Conservation (phyloP, 1,140 invertebrate species). For the Antheraea mylitta region DNA sequence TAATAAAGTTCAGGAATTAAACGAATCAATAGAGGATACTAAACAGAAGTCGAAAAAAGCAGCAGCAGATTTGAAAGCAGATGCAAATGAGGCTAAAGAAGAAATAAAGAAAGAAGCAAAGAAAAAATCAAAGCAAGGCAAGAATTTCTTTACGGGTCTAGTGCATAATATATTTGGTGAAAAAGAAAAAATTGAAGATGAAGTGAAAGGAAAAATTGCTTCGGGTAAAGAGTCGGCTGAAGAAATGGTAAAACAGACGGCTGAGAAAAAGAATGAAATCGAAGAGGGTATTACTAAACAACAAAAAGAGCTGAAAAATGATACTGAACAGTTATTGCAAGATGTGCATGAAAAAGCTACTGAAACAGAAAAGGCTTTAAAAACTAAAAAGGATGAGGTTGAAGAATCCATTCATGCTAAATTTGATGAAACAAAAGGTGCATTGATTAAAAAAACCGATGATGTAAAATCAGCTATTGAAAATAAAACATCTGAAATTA, state of each 20-base stretch:
- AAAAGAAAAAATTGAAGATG: conserved; percentile 67
- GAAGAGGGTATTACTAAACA: conserved; percentile 49
- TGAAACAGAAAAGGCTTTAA: conserved; percentile 26
- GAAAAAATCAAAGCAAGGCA: conserved; percentile 68
- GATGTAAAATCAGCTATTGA: conserved; percentile 22
- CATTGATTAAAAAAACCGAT: conserved; percentile 19
- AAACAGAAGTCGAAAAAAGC: conserved; percentile 47
- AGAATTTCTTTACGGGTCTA: conserved; percentile 64
- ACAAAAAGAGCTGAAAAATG: conserved; percentile 50
- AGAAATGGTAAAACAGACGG: conserved; percentile 46
- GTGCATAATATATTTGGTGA: conserved; percentile 68
- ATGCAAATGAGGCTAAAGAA: conserved; percentile 40
- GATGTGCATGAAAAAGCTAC: conserved; percentile 27
- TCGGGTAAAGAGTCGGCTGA: conserved; percentile 56
- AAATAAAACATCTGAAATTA: conserved; percentile 21
- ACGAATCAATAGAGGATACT: conserved; percentile 35
- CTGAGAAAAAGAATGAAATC: conserved; percentile 52
- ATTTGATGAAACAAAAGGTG: conserved; percentile 22
- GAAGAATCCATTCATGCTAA: no score
- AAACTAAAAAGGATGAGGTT: conserved; percentile 31
- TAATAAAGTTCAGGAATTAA: conserved; percentile 33
- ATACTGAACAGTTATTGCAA: conserved; percentile 42
- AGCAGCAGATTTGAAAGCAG: conserved; percentile 21
- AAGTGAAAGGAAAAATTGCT: conserved; percentile 53
- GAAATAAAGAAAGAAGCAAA: conserved; percentile 49